Conservation (phyloP, 2,797 vertebrate genomes). For the Phyllotis vaccarum region DNA sequence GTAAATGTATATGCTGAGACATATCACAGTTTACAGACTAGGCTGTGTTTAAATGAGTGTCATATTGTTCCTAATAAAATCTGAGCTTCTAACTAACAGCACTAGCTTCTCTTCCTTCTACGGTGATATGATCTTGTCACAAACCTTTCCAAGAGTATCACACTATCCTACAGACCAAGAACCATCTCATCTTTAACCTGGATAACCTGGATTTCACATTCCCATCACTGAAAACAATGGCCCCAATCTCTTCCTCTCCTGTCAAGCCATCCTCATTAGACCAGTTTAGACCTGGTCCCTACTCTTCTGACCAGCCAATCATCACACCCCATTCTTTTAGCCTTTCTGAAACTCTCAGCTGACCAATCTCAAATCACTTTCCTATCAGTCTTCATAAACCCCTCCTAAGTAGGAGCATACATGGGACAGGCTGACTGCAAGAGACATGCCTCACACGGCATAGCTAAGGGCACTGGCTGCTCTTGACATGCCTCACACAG, state of each 20-base stretch:
- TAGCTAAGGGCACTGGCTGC: not conserved
- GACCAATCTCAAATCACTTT: slow-evolving; percentile 28
- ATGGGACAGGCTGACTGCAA: not conserved
- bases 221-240: not conserved
- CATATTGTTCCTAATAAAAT: slow-evolving; percentile 55
- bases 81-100: not conserved
- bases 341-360: not conserved
- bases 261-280: not conserved
- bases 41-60: not conserved
- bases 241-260: not conserved
- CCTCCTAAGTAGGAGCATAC: not conserved
- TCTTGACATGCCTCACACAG: not conserved
- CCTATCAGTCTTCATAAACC: slow-evolving; percentile 14
- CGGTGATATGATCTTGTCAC: not conserved
- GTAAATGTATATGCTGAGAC: not conserved
- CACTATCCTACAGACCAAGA: not conserved
- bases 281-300: not conserved
- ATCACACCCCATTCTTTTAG: not conserved
- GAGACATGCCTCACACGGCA: not conserved
- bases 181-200: slow-evolving; percentile 22
- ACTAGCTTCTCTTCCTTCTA: not conserved
- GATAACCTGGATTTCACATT: slow-evolving; percentile 45
- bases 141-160: slow-evolving; percentile 39
- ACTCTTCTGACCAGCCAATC: not conserved
- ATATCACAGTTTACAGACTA: slow-evolving; percentile 5